A percentile compares a stretch with the other conserved stretches of the same genome.
Evolutionary conservation across 2,113 vertebrate species (phyloP).

Genomic region (Engystomops pustulosus): DNA sequence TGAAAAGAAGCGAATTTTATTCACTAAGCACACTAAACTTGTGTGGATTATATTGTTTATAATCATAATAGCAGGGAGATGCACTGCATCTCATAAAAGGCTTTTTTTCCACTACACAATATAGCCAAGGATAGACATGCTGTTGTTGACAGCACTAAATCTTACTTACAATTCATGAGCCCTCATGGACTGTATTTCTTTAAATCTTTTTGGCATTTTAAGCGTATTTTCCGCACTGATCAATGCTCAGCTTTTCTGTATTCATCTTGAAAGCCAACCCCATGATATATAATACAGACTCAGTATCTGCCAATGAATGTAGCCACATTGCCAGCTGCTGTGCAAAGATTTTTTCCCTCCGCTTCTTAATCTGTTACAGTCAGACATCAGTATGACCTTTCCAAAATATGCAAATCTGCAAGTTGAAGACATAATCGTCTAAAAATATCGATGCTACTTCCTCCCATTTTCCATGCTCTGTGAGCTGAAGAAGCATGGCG

Average conservation of each 20-base stretch:
- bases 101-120: neutral
- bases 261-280: slow-evolving; percentile 28
- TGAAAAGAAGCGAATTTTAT: neutral
- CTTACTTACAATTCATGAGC: neutral
- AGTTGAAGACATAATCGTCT: slow-evolving; percentile 41
- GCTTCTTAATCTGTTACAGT: slow-evolving; percentile 44
- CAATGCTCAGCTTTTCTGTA: neutral
- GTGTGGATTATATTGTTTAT: neutral
- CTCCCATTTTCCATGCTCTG: slow-evolving; percentile 38
- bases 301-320: slow-evolving; percentile 53
- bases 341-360: slow-evolving; percentile 34
- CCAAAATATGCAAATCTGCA: slow-evolving; percentile 49
- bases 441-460: slow-evolving; percentile 45
- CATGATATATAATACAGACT: slow-evolving; percentile 66
- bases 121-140: neutral
- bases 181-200: neutral
- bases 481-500: neutral
- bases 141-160: neutral
- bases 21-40: neutral
- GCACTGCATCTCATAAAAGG: neutral
- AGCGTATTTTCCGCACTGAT: slow-evolving; percentile 12
- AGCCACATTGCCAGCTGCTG: slow-evolving; percentile 45
- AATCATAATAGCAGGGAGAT: neutral
- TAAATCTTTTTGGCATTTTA: slow-evolving; percentile 33
- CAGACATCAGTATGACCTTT: slow-evolving; percentile 42